Conservation (phyloP, 2,113 vertebrate genomes). For the Charadrius vociferus region DNA sequence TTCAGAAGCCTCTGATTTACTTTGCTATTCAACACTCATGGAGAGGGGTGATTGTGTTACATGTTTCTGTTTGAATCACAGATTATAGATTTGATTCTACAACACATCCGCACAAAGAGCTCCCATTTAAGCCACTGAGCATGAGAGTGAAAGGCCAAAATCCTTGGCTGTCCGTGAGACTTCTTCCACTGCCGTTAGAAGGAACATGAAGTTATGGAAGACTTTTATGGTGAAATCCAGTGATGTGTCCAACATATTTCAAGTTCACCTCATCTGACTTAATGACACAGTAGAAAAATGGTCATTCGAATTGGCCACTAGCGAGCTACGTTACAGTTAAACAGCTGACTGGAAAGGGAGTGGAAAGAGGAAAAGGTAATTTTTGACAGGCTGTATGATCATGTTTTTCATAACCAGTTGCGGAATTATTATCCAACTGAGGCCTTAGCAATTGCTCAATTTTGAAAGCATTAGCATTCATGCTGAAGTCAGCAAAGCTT, state of each 20-base stretch:
- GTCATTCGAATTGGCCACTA: not conserved
- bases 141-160: not conserved
- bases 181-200: not conserved
- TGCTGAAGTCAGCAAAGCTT: not conserved
- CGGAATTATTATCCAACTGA: not conserved
- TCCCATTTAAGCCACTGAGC: not conserved
- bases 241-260: not conserved
- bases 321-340: not conserved
- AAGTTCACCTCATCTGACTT: not conserved
- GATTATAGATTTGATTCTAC: not conserved
- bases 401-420: not conserved
- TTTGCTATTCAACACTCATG: not conserved
- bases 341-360: not conserved
- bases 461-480: not conserved
- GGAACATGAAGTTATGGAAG: not conserved
- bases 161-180: accelerated
- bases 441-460: not conserved
- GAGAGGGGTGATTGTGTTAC: not conserved
- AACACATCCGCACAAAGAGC: not conserved
- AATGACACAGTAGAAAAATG: not conserved
- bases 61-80: not conserved
- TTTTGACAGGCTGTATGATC: not conserved
- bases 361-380: not conserved
- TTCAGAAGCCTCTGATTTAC: not conserved
- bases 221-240: not conserved